Percentiles rank a stretch among this genome's conserved stretches.
These are phyloP conservation scores for Hydrolagus colliei DNA, from an alignment of 2,797 vertebrate species.

Conservation along the genomic window DNA sequence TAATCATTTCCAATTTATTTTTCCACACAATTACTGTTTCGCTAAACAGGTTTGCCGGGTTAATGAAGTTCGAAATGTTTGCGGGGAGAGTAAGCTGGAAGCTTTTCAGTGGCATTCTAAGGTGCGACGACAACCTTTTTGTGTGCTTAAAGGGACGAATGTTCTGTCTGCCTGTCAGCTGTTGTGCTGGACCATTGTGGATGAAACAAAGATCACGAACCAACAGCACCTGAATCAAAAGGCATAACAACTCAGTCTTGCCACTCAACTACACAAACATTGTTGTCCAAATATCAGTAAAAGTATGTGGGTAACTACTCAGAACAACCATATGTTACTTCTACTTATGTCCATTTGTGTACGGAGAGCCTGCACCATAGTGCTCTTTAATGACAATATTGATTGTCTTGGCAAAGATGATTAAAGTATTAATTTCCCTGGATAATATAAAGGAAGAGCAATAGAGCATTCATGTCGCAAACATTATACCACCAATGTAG, in stretches of 20 bases:
- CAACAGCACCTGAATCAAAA: neutral
- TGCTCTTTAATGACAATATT: constrained; percentile 1
- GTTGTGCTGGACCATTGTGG: neutral
- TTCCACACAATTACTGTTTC: constrained; percentile 12
- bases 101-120: constrained; percentile 5
- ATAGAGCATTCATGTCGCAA: neutral
- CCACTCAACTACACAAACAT: too few species aligned
- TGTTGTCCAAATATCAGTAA: too few species aligned
- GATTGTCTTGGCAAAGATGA: constrained; percentile 2
- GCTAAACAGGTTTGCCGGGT: neutral
- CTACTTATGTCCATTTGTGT: neutral
- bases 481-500: neutral
- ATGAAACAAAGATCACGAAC: neutral
- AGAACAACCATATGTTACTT: too few species aligned
- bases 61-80: constrained; percentile 23
- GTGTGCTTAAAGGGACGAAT: neutral
- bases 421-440: constrained; percentile 15
- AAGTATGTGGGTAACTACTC: too few species aligned
- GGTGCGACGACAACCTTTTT: neutral
- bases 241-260: neutral
- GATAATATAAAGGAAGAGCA: neutral
- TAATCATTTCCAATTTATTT: constrained; percentile 25
- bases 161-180: neutral
- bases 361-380: neutral
- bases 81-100: neutral